phyloP scores from a whole-genome alignment of 2,888 invertebrate genomes.

The Mythimna vitellina region DNA sequence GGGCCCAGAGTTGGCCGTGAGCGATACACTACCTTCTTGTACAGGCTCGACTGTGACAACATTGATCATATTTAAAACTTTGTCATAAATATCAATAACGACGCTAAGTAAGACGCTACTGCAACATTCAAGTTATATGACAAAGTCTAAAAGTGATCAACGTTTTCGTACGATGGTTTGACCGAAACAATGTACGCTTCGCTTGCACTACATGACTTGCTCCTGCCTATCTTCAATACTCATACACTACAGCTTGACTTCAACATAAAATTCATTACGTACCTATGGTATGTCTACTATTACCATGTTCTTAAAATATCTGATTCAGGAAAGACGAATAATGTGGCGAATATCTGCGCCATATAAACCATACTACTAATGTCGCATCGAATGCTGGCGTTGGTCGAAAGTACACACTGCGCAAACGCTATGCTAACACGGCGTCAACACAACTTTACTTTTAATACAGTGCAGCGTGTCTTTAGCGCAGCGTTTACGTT shows the following conservation, averaged over 20 bases:
- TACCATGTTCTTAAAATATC: background rate
- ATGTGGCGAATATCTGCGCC: background rate
- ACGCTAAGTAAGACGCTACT: background rate
- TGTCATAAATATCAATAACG: background rate
- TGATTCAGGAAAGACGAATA: background rate
- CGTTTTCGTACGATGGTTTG: slow-evolving; percentile 11
- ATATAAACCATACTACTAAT: background rate
- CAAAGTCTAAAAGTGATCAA: slow-evolving; percentile 26
- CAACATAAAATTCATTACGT: background rate
- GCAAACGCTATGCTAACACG: background rate
- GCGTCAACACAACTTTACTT: background rate
- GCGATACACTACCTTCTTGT: slow-evolving; percentile 6
- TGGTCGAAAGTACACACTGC: slow-evolving; percentile 8
- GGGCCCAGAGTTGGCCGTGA: background rate
- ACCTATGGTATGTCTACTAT: background rate
- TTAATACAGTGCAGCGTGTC: background rate
- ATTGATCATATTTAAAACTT: slow-evolving; percentile 8
- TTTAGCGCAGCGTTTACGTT: background rate
- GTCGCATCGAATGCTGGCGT: background rate
- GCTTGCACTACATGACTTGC: slow-evolving; percentile 47
- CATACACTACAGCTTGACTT: slow-evolving; percentile 37
- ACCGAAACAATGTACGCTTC: slow-evolving; percentile 35
- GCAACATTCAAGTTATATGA: slow-evolving; percentile 1
- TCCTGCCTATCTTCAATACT: slow-evolving; percentile 22
- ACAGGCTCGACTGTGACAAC: slow-evolving; percentile 15